Evolutionary conservation across 2,888 invertebrate species (phyloP), one percentile per base, ranked within the genome.

Genomic region (Sminthurides aquaticus): DNA sequence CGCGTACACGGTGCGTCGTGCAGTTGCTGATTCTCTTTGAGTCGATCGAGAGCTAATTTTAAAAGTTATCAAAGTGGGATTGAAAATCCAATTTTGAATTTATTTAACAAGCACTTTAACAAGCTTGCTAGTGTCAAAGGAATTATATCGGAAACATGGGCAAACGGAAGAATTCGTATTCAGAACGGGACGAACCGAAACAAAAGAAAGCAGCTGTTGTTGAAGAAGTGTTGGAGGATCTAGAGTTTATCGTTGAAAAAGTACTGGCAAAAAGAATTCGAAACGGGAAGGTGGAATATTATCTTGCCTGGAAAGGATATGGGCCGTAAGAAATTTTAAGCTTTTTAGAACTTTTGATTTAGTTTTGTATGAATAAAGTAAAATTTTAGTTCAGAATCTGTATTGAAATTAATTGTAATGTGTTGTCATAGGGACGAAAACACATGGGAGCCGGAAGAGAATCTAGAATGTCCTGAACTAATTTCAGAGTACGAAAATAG

Each of bases 211-310:
- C 2, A 26, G 27, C 22, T 15, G 54, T 28, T 1, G 27, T 43
- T 26, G 59, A 59, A 24, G 59, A 58, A 54, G 20, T 5, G 8
- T 49, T 48, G 11, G 64, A 65, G 25, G 60, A 60, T 49, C 24
- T 60, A n/a, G 64, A 65, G 58, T 65, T 65, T 43, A 60, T 60
- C 56, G 64, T 65, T 3, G 64, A 65, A 56, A 65, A 65, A 59
- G 64, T 65, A 2, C 22, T 65, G 18, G 64, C 60, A 5, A 65
- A 65, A 25, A 34, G 64, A n/a, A 49, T 65, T 24, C 2, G 11
- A 2, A 43, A 54, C 49, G 60, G 60, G n/a, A 60, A 56, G 26
- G 27, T 56, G 18, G 60, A 65, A 24, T 65, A 65, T 55, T 56
- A 59, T 11, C 24, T 65, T 11, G 60, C 59, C 1, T 64, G 64